Percentiles rank a stretch among this genome's conserved stretches.
These are phyloP conservation scores for Platichthys stellatus DNA, from an alignment of 2,113 vertebrate genomes.

Conservation along the genomic window DNA sequence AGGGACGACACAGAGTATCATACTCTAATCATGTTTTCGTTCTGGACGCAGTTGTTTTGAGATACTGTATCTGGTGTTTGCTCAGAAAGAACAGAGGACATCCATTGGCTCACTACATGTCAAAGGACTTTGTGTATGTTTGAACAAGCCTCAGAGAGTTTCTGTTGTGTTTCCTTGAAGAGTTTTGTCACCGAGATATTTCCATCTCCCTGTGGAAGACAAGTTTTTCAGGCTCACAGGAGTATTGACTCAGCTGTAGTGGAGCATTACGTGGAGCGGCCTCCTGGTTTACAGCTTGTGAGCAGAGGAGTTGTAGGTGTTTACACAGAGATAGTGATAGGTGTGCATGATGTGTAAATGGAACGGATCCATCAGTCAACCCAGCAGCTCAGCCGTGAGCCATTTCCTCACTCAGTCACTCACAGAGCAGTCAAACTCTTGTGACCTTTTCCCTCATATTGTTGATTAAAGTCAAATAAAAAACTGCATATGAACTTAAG, in stretches of 20 bases:
- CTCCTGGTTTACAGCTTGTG: slow-evolving; percentile 21
- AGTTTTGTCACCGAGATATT: neutral
- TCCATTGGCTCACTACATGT: slow-evolving; percentile 11
- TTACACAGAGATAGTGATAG: slow-evolving; percentile 31
- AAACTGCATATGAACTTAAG: neutral
- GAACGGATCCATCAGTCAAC: slow-evolving; percentile 5
- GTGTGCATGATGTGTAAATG: slow-evolving; percentile 14
- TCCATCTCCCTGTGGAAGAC: neutral
- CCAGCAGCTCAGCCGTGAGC: slow-evolving; percentile 11
- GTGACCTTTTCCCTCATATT: slow-evolving; percentile 1
- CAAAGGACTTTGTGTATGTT: neutral
- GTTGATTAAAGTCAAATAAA: neutral
- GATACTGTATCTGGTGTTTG: slow-evolving; percentile 52
- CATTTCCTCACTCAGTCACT: slow-evolving; percentile 28
- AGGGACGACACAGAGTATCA: neutral
- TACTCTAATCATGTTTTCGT: slow-evolving; percentile 21
- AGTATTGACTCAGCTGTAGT: slow-evolving; percentile 29
- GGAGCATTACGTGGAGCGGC: neutral
- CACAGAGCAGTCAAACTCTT: slow-evolving; percentile 1
- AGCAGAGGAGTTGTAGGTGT: slow-evolving; percentile 37
- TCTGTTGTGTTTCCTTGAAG: neutral
- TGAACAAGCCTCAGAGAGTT: neutral
- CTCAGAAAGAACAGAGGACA: slow-evolving; percentile 45
- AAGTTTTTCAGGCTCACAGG: slow-evolving; percentile 21
- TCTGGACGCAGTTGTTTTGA: slow-evolving; percentile 4